phyloP scores from a whole-genome alignment of 2,888 invertebrate genomes.

The Eupithecia centaureata region DNA sequence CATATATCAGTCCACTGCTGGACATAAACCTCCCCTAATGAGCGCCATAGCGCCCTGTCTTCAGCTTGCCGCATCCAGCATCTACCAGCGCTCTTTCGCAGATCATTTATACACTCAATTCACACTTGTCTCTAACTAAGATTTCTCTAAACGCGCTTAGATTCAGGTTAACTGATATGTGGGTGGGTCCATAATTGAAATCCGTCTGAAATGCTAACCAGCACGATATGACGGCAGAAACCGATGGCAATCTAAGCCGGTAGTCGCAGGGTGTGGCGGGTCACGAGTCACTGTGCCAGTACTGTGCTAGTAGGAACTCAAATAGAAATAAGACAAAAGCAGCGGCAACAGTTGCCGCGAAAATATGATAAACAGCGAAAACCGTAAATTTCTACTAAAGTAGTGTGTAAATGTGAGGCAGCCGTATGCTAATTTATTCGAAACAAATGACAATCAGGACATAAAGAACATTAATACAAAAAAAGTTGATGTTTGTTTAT shows the following conservation, averaged over 20 bases:
- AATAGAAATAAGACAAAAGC: not conserved
- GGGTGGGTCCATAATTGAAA: constrained; percentile 30
- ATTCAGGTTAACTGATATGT: constrained; percentile 34
- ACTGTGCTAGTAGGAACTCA: constrained; percentile 28
- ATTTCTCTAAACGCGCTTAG: constrained; percentile 31
- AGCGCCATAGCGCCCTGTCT: too few species aligned
- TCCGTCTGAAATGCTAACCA: constrained; percentile 38
- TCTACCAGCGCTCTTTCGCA: not conserved
- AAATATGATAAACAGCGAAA: not conserved
- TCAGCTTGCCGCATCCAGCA: too few species aligned
- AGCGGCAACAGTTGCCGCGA: too few species aligned
- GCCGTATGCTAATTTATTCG: not conserved
- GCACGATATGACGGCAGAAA: constrained; percentile 42
- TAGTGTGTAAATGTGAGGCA: too few species aligned
- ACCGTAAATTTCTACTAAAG: not conserved
- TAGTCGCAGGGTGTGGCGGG: constrained; percentile 67
- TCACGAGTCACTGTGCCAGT: constrained; percentile 55
- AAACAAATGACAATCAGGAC: not conserved
- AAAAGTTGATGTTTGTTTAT: too few species aligned
- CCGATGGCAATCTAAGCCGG: constrained; percentile 58
- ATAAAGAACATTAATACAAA: not conserved
- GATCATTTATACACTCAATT: not conserved
- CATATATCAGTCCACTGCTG: too few species aligned
- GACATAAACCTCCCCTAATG: too few species aligned
- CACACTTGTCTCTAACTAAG: constrained; percentile 5